Evolutionary conservation across 2,888 invertebrate species (phyloP).

Genomic region (Philhelius pedissequus): DNA sequence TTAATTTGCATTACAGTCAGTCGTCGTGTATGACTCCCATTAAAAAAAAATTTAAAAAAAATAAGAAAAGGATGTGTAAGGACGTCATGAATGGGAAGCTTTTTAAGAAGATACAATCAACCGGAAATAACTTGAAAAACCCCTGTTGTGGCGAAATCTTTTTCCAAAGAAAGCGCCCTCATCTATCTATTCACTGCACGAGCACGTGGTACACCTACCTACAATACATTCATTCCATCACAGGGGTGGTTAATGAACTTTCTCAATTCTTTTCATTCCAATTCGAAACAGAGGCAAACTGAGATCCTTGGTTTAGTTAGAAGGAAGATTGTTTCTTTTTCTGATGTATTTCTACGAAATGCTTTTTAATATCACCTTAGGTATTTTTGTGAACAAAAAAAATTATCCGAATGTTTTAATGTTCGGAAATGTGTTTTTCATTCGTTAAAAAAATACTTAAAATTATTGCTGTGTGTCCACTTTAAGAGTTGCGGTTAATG

Average conservation of each 20-base stretch:
- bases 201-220: neutral
- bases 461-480: slow-evolving; percentile 21
- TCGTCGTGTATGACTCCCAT: neutral
- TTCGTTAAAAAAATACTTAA: neutral
- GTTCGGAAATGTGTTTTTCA: neutral
- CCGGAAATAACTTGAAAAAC: slow-evolving; percentile 65
- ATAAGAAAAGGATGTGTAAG: slow-evolving; percentile 15
- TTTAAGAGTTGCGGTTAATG: slow-evolving; percentile 41
- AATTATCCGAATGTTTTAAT: neutral
- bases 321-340: neutral
- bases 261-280: slow-evolving; percentile 33
- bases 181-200: slow-evolving; percentile 32
- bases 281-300: neutral
- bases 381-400: neutral
- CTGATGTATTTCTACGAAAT: neutral
- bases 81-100: slow-evolving; percentile 44
- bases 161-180: slow-evolving; percentile 1
- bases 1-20: neutral
- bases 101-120: slow-evolving; percentile 61
- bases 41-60: neutral
- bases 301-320: neutral
- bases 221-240: slow-evolving; percentile 12
- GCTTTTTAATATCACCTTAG: slow-evolving; percentile 15
- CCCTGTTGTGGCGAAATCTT: slow-evolving; percentile 6
- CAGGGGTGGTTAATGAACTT: slow-evolving; percentile 61